Evolutionary conservation across 2,888 invertebrate genomes (phyloP), one percentile per base, ranked within the genome.

Genomic region (Timema podura): DNA sequence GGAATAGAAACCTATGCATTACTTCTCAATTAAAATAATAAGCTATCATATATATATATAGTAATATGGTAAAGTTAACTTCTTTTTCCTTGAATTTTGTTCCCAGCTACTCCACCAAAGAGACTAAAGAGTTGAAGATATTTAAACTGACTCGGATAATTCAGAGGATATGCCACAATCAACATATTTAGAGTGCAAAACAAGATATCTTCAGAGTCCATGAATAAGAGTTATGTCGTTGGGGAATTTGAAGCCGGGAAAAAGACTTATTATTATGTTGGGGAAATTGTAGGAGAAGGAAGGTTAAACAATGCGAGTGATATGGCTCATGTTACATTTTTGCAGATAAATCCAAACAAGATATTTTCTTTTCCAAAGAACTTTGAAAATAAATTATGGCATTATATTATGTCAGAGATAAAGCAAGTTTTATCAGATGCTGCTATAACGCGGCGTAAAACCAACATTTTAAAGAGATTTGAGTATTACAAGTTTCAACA

Each of bases 51-150:
- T n/a, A n/a, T n/a, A n/a, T n/a, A n/a, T n/a, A n/a, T n/a, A n/a
- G n/a, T n/a, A n/a, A n/a, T n/a, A n/a, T n/a, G 11, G 54, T 54
- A 54, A 54, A 13, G 16, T 54, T 54, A 15, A 7, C 54, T 54
- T 54, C n/a, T n/a, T 54, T 54, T 54, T 54, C 54, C 54, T 54
- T 54, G 11, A 54, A 13, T 54, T 54, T 54, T 54, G 16, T 15
- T 54, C 11, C 11, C 16, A 54, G 54, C 6, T 54, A 7, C 54
- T 54, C 6, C 54, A 5, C 11, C 54, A 54, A 54, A 54, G 54
- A 9, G 11, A 54, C 10, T 54, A 49, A 54, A 6, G 54, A n/a
- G 54, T 54, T 54, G 7, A 54, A 1, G 7, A 54, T 5, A 54
- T 54, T 54, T 54, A 5, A 8, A 11, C 54, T 13, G 54, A 6